Evolutionary conservation across 2,888 invertebrate species (phyloP).

Genomic region (Drosophila mercatorum): DNA sequence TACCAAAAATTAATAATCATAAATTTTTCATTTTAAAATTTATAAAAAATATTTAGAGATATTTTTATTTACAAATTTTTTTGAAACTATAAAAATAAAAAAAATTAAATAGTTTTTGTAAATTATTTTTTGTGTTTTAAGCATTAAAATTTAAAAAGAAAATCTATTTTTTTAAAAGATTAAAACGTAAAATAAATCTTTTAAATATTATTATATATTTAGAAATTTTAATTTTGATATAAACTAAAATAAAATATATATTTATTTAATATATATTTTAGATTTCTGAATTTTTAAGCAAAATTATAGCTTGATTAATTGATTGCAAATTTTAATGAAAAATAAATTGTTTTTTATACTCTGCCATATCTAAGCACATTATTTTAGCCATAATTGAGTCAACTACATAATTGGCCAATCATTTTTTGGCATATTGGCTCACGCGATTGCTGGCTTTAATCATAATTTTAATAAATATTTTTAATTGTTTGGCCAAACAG

Average conservation of each 20-base stretch:
- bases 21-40: too few relatives aligned
- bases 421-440: background rate
- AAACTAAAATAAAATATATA: background rate
- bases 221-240: too few relatives aligned
- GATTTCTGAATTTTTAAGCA: background rate
- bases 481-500: constrained; percentile 69
- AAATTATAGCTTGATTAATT: background rate
- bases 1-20: too few relatives aligned
- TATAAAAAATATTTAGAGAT: too few relatives aligned
- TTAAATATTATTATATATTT: too few relatives aligned
- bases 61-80: too few relatives aligned
- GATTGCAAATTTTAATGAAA: background rate
- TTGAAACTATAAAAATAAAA: background rate
- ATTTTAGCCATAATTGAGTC: constrained; percentile 3
- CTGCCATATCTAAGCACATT: background rate
- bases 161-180: too few relatives aligned
- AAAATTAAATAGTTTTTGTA: background rate
- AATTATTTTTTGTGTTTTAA: too few relatives aligned
- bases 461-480: constrained; percentile 28
- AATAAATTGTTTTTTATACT: background rate
- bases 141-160: too few relatives aligned
- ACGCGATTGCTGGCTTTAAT: background rate
- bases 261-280: background rate
- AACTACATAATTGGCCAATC: constrained; percentile 21
- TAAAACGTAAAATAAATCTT: too few relatives aligned